Conservation (phyloP, 1,140 invertebrate species). For the Asbolus verrucosus region DNA sequence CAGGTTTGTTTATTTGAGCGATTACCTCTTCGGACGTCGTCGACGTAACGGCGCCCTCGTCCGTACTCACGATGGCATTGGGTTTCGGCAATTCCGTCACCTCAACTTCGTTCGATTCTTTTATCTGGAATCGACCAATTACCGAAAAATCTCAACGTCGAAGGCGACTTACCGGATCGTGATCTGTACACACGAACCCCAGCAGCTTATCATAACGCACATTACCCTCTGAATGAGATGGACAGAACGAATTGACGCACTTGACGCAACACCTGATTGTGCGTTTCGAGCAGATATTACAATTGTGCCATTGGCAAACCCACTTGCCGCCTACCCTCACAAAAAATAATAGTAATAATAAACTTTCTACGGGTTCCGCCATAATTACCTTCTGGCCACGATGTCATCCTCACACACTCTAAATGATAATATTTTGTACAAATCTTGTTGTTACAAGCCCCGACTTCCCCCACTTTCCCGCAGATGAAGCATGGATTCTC, state of each 20-base stretch:
- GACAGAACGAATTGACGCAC: constrained; percentile 62
- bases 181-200: constrained; percentile 58
- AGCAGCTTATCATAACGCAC: constrained; percentile 58
- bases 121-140: background rate
- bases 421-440: constrained; percentile 62
- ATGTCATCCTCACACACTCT: constrained; percentile 57
- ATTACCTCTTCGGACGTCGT: background rate
- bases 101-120: background rate
- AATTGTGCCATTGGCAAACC: constrained; percentile 60
- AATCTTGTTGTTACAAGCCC: constrained; percentile 58
- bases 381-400: constrained; percentile 58
- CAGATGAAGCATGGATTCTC: constrained; percentile 61
- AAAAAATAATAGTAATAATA: constrained; percentile 47
- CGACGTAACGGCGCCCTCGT: background rate
- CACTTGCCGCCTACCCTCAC: constrained; percentile 53
- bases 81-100: background rate
- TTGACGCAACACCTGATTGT: constrained; percentile 60
- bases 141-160: background rate
- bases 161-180: constrained; percentile 61
- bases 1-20: background rate
- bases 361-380: background rate
- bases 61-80: background rate
- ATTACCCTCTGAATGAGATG: constrained; percentile 59
- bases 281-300: constrained; percentile 59
- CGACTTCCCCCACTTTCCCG: constrained; percentile 50